These are phyloP conservation scores for Prunella fulvescens DNA, from an alignment of 2,113 vertebrate genomes.

Conservation along the genomic window DNA sequence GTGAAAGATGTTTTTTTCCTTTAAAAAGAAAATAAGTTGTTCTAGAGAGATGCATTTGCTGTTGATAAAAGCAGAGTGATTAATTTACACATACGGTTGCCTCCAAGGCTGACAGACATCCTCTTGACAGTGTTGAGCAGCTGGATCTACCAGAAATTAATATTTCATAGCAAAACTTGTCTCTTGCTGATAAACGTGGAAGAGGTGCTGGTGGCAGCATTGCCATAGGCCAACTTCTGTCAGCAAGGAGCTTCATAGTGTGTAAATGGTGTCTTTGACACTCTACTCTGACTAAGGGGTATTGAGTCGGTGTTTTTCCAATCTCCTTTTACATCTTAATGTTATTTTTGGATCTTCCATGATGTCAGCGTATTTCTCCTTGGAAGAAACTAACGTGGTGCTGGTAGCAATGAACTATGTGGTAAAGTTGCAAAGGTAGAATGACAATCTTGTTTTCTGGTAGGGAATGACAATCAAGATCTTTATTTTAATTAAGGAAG, in stretches of 20 bases:
- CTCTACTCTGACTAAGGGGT: neutral
- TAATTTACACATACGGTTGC: conserved; percentile 37
- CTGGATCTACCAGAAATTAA: conserved; percentile 8
- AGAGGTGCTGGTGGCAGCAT: neutral
- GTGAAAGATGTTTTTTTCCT: neutral
- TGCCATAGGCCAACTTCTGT: neutral
- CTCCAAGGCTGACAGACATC: conserved; percentile 24
- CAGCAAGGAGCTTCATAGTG: neutral
- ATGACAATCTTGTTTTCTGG: neutral
- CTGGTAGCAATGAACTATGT: neutral
- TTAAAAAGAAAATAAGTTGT: neutral
- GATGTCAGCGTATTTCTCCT: neutral
- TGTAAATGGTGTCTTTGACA: neutral
- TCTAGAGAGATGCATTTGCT: neutral
- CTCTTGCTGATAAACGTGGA: conserved; percentile 1
- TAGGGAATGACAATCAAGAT: neutral
- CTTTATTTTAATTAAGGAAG: neutral
- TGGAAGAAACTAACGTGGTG: neutral
- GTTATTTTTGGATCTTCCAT: neutral
- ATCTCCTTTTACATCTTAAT: neutral
- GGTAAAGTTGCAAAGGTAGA: neutral
- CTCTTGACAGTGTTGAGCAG: conserved; percentile 19
- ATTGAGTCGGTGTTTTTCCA: neutral
- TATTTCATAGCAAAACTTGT: conserved; percentile 53
- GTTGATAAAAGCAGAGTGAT: neutral